Conservation (phyloP, 2,797 vertebrate species). For the Poecile montanus region DNA sequence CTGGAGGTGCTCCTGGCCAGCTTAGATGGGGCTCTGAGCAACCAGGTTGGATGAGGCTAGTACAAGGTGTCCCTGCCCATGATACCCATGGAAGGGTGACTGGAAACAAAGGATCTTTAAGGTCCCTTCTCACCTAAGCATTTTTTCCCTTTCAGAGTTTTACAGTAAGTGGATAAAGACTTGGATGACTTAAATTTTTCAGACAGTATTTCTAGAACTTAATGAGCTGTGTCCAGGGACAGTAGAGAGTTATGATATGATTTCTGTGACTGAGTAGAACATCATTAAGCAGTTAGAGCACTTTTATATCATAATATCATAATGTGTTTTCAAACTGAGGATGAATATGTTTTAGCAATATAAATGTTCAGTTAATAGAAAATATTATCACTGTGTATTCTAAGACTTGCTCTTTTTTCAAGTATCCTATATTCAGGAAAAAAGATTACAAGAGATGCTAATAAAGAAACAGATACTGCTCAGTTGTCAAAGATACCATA, state of each 20-base stretch:
- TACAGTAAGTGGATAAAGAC: background rate
- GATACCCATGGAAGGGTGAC: background rate
- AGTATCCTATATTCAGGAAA: background rate
- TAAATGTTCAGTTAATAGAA: background rate
- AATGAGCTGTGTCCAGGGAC: constrained; percentile 11
- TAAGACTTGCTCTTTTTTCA: background rate
- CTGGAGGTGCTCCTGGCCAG: background rate
- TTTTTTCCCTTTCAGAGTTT: background rate
- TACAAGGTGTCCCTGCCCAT: background rate
- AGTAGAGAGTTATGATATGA: constrained; percentile 25
- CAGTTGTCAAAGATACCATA: background rate
- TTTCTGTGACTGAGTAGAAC: constrained; percentile 30
- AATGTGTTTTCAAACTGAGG: constrained; percentile 15
- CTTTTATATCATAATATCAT: background rate
- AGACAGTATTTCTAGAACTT: constrained; percentile 21
- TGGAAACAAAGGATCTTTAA: background rate
- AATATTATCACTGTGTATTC: background rate
- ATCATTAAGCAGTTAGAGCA: constrained; percentile 24
- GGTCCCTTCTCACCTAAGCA: background rate
- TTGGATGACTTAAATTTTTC: background rate
- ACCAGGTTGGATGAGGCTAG: background rate
- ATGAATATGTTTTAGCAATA: background rate
- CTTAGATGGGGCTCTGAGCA: background rate
- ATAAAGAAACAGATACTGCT: background rate
- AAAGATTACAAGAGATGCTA: background rate